Percentiles rank a stretch among this genome's conserved stretches.
Conservation (phyloP, 2,888 invertebrate genomes). For the Hipparchia sbordonii region DNA sequence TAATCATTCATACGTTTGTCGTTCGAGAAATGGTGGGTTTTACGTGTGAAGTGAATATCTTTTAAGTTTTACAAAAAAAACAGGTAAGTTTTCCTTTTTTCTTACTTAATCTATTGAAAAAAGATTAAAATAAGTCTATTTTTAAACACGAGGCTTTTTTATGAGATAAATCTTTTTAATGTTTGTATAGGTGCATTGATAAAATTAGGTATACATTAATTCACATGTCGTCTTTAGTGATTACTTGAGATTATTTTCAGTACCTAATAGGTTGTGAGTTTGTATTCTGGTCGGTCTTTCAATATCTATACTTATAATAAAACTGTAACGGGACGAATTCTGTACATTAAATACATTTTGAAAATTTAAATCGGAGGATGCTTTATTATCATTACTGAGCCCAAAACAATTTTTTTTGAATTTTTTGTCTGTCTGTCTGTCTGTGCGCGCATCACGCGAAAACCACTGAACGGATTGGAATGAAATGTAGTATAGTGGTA, state of each 20-base stretch:
- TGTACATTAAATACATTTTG: too few species aligned
- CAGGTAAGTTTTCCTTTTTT: neutral
- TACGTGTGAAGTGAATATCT: neutral
- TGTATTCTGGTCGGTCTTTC: too few species aligned
- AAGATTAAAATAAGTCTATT: neutral
- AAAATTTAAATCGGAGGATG: too few species aligned
- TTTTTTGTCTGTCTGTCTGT: too few species aligned
- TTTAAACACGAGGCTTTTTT: neutral
- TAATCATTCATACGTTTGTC: constrained; percentile 12
- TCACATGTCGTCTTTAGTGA: too few species aligned
- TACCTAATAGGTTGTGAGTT: too few species aligned
- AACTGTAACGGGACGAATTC: too few species aligned
- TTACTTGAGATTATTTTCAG: too few species aligned
- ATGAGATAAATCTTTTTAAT: neutral
- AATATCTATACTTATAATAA: too few species aligned
- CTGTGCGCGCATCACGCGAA: neutral
- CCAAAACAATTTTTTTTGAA: too few species aligned
- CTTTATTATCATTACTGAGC: too few species aligned
- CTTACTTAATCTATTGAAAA: neutral
- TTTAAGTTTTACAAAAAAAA: neutral
- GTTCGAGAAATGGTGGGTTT: neutral
- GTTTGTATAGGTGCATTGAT: neutral
- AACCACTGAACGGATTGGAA: neutral
- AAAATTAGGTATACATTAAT: neutral
- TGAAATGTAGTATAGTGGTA: neutral